Percentiles rank a stretch among this genome's conserved stretches.
Evolutionary conservation across 1,140 invertebrate species (phyloP).

Genomic region (Zaprionus kolodkinae): DNA sequence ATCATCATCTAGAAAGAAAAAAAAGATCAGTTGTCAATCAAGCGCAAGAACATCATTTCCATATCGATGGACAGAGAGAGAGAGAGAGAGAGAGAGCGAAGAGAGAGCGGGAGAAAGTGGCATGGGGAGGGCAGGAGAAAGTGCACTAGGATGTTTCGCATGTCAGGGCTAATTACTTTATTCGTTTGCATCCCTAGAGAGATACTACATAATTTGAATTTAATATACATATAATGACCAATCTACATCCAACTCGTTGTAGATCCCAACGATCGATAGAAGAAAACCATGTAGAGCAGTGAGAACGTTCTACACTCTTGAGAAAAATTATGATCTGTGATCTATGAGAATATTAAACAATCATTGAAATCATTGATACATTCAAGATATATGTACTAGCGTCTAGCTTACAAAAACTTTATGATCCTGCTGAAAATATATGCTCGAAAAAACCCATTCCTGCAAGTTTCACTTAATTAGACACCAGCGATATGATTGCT

Average conservation of each 20-base stretch:
- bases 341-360: background rate
- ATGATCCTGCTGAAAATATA: too few relatives aligned
- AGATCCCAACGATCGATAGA: background rate
- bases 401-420: too few relatives aligned
- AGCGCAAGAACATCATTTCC: conserved; percentile 57
- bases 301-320: background rate
- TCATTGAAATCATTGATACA: too few relatives aligned
- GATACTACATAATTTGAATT: conserved; percentile 55
- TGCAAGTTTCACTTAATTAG: background rate
- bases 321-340: background rate
- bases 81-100: background rate
- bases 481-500: background rate
- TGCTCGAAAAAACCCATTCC: too few relatives aligned
- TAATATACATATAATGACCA: conserved; percentile 57
- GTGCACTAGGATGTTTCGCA: conserved; percentile 22
- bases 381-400: too few relatives aligned
- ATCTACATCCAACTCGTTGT: background rate
- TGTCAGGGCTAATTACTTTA: conserved; percentile 59
- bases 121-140: too few relatives aligned
- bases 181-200: conserved; percentile 27
- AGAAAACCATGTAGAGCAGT: background rate
- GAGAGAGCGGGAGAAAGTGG: background rate
- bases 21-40: conserved; percentile 77
- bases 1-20: conserved; percentile 32
- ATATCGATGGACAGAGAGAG: conserved; percentile 34